Evolutionary conservation across 92 coral and sea anemone species (phyloP).

Genomic region (Phenganax stokvisi): DNA sequence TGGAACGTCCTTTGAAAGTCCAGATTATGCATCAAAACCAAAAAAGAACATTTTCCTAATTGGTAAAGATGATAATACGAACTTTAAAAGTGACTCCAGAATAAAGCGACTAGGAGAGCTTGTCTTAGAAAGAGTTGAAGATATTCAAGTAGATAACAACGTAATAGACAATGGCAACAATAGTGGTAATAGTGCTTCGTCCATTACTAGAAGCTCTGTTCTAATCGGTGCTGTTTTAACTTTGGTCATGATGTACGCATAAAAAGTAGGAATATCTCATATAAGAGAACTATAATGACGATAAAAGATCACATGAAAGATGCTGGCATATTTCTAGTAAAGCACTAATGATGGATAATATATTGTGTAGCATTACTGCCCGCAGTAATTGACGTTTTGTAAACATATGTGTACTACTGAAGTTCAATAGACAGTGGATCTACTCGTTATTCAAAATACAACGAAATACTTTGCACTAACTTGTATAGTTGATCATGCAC

Average conservation of each 20-base stretch:
- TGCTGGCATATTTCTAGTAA: too few relatives aligned
- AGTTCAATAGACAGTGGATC: too few relatives aligned
- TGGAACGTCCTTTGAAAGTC: conserved; percentile 34
- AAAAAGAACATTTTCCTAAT: conserved; percentile 27
- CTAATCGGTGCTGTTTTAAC: not conserved
- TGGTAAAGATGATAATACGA: conserved; percentile 22
- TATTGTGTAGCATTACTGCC: too few relatives aligned
- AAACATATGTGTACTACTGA: too few relatives aligned
- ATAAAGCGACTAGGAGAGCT: conserved; percentile 25
- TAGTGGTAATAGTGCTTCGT: not conserved
- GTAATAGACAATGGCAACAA: not conserved
- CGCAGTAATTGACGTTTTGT: too few relatives aligned
- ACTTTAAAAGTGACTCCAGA: conserved; percentile 15
- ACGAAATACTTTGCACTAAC: too few relatives aligned
- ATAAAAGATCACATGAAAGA: too few relatives aligned
- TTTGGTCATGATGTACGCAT: not conserved
- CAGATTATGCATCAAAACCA: not conserved
- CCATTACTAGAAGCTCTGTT: not conserved
- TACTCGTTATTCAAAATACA: too few relatives aligned
- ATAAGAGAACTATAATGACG: too few relatives aligned
- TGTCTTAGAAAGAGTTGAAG: conserved; percentile 7
- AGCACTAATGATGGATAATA: too few relatives aligned
- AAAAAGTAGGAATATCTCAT: too few relatives aligned
- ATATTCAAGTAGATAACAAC: not conserved
- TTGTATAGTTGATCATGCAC: too few relatives aligned